Evolutionary conservation across 1,140 invertebrate species (phyloP), one percentile per base, ranked within the genome.

Genomic region (Bathynomus jamesi): DNA sequence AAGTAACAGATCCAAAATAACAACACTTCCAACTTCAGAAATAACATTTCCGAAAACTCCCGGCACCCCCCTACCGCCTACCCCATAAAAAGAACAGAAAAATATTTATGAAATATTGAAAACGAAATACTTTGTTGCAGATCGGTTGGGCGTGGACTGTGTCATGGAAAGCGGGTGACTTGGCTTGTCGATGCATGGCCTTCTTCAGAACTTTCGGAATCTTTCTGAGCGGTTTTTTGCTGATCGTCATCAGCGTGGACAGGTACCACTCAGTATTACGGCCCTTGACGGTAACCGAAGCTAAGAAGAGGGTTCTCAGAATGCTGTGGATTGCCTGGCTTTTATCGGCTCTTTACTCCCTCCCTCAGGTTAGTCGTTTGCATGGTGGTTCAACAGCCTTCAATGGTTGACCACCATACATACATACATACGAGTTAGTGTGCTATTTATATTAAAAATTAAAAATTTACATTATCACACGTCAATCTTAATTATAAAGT

Each of bases 251-350:
- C 81, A 92, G 91, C 77, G 82, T 94, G 65, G 91, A 94, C 82
- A 90, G 91, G 90, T 95, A 92, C 84, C 91, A 90, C 80, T 92
- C 92, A 13, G 90, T 95, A 8, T 80, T 93, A 73, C 89, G 89
- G 78, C 92, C 92, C 0, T 80, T 95, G 67, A 87, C 89, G 75
- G 81, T 92, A 27, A 87, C 86, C 46, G 84, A 85, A 53, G 85
- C 88, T 72, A 87, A 91, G 74, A 85, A 86, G 72, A 84, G 91
- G 21, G 89, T 90, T 11, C 87, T 87, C 78, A 81, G 88, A 25
- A 91, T 94, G 85, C 79, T 95, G 17, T 82, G 84, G 24, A 82
- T 85, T 0, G 91, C 93, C 30, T 96, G 93, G 93, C 80, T 88
- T 0, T 86, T 86, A 28, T 90, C 91, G 0, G 83, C 86, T 0